Conservation (phyloP, 2,797 vertebrate genomes). For the Sitta carolinensis region DNA sequence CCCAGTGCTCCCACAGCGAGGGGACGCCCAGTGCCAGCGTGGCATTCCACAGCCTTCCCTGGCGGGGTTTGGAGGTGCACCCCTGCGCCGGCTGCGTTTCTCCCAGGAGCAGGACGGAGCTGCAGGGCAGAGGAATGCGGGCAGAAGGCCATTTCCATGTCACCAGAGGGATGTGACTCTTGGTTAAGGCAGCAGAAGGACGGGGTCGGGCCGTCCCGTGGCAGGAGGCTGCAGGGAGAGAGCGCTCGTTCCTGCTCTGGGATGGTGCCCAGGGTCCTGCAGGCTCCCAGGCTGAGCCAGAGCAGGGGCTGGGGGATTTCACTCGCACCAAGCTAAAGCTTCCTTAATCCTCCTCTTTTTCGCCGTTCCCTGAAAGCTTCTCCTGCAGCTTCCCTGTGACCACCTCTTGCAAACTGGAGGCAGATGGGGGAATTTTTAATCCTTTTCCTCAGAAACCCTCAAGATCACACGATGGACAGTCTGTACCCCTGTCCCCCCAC, state of each 20-base stretch:
- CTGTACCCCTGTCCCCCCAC: no score
- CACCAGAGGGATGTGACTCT: neutral
- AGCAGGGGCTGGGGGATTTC: neutral
- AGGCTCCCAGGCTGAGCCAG: slow-evolving; percentile 48
- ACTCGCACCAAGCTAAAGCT: neutral
- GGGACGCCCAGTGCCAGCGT: slow-evolving; percentile 34
- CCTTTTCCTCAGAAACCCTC: neutral
- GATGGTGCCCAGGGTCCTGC: neutral
- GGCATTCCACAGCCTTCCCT: neutral
- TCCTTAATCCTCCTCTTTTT: neutral
- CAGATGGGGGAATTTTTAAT: rapidly evolving
- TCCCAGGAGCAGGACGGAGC: neutral
- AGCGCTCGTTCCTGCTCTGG: neutral
- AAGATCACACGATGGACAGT: neutral
- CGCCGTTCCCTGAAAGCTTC: neutral
- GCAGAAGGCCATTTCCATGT: neutral
- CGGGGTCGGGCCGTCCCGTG: rapidly evolving
- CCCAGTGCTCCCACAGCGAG: rapidly evolving
- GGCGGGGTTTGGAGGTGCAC: neutral
- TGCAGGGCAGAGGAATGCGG: neutral
- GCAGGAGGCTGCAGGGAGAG: neutral
- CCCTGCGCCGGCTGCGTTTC: neutral
- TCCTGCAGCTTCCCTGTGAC: neutral
- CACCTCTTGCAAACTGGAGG: neutral
- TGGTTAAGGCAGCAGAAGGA: neutral